phyloP scores from a whole-genome alignment of 1,140 invertebrate genomes.

The Epicauta chinensis region DNA sequence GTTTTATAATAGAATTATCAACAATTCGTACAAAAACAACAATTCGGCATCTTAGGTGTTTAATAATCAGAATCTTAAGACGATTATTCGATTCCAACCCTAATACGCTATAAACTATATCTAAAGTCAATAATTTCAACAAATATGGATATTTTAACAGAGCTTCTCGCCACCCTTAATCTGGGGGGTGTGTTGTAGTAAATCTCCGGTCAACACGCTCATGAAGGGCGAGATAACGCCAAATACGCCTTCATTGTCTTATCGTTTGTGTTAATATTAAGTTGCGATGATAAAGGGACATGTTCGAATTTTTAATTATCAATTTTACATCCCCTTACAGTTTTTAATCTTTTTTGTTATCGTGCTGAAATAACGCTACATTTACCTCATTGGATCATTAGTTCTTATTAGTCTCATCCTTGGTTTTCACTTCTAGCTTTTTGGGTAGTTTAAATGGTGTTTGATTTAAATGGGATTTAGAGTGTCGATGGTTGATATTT shows the following conservation, averaged over 20 bases:
- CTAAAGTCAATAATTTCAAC: conserved; percentile 2
- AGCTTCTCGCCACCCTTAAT: not conserved
- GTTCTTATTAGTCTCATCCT: conserved; percentile 7
- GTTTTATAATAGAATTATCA: too few relatives aligned
- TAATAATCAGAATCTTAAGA: too few relatives aligned
- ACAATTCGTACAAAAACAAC: too few relatives aligned
- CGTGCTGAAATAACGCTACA: conserved; percentile 4
- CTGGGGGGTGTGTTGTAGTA: too few relatives aligned
- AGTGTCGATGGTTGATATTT: too few relatives aligned
- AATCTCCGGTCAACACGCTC: conserved; percentile 2
- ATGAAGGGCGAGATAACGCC: conserved; percentile 6
- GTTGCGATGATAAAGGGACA: not conserved
- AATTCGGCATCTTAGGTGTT: too few relatives aligned
- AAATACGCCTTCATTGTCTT: conserved; percentile 12
- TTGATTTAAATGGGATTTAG: conserved; percentile 5
- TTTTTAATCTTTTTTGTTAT: not conserved
- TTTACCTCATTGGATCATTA: conserved; percentile 14
- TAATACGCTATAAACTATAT: conserved; percentile 4
- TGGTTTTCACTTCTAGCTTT: conserved; percentile 6
- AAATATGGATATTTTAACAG: conserved; percentile 9
- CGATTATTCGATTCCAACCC: conserved; percentile 2
- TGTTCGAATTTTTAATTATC: too few relatives aligned
- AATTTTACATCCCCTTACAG: not conserved
- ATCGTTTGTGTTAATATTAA: conserved; percentile 2
- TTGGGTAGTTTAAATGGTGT: conserved; percentile 5